Evolutionary conservation across 1,140 invertebrate genomes (phyloP).

Genomic region (Pseudomyrmex dendroicus): DNA sequence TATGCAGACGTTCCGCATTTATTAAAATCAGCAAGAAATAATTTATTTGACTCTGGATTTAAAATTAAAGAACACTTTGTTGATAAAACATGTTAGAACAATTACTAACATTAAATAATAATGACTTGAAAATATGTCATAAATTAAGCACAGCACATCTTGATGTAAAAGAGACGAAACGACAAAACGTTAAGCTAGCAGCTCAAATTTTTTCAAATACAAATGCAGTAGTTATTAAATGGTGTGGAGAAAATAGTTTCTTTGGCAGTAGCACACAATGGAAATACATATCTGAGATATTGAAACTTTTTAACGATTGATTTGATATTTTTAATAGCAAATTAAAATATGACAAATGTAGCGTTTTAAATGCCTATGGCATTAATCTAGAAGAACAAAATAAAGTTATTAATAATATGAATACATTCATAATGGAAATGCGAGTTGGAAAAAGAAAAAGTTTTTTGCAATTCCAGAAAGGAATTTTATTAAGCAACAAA

Average conservation of each 20-base stretch:
- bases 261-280: slow-evolving; percentile 6
- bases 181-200: neutral
- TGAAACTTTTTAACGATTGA: neutral
- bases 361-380: neutral
- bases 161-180: neutral
- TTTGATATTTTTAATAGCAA: neutral
- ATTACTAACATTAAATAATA: too few relatives aligned
- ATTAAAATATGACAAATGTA: neutral
- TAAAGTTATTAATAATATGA: slow-evolving; percentile 2
- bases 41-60: too few relatives aligned
- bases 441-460: neutral
- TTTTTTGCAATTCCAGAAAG: slow-evolving; percentile 6
- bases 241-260: neutral
- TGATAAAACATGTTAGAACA: too few relatives aligned
- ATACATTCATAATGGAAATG: neutral
- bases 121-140: too few relatives aligned
- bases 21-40: too few relatives aligned
- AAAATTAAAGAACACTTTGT: too few relatives aligned
- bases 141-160: too few relatives aligned
- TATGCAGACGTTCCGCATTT: too few relatives aligned
- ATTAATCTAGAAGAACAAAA: neutral
- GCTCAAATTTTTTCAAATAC: neutral
- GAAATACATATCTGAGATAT: neutral
- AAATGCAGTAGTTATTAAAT: neutral
- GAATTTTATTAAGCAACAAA: neutral